These are phyloP conservation scores for Dicerorhinus sumatrensis DNA, from an alignment of 2,113 vertebrate species.

Conservation along the genomic window DNA sequence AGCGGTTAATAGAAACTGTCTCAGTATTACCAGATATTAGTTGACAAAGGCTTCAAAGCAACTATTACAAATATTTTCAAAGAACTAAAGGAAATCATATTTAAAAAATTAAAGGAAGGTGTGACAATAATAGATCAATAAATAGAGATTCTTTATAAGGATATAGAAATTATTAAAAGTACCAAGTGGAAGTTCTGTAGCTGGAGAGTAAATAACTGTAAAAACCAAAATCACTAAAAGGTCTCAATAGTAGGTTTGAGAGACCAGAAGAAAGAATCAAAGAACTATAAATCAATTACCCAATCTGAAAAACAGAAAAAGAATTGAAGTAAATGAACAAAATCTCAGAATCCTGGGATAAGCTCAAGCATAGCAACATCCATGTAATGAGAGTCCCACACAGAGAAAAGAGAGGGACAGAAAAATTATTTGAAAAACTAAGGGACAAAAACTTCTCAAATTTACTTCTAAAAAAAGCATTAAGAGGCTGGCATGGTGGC, in stretches of 20 bases:
- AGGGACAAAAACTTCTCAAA: neutral
- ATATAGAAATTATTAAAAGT: neutral
- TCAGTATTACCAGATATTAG: neutral
- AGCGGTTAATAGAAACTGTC: neutral
- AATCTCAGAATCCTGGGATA: neutral
- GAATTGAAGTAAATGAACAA: neutral
- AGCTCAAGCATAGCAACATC: neutral
- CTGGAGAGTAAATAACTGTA: neutral
- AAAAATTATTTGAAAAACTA: neutral
- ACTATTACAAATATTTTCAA: slow-evolving; percentile 9
- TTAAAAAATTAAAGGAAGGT: slow-evolving; percentile 51
- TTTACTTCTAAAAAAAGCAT: neutral
- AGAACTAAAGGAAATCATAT: neutral
- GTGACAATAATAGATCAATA: neutral
- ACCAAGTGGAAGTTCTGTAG: neutral
- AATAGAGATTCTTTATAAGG: neutral
- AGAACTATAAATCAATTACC: slow-evolving; percentile 12
- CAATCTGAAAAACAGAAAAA: neutral
- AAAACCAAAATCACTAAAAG: neutral
- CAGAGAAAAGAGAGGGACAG: neutral
- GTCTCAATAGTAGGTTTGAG: neutral
- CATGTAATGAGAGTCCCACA: no score
- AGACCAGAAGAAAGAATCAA: neutral
- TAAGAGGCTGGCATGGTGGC: neutral
- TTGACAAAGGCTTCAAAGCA: slow-evolving; percentile 12